These are phyloP conservation scores for Saccostrea glomerata DNA, from an alignment of 1,140 invertebrate species.

Conservation along the genomic window DNA sequence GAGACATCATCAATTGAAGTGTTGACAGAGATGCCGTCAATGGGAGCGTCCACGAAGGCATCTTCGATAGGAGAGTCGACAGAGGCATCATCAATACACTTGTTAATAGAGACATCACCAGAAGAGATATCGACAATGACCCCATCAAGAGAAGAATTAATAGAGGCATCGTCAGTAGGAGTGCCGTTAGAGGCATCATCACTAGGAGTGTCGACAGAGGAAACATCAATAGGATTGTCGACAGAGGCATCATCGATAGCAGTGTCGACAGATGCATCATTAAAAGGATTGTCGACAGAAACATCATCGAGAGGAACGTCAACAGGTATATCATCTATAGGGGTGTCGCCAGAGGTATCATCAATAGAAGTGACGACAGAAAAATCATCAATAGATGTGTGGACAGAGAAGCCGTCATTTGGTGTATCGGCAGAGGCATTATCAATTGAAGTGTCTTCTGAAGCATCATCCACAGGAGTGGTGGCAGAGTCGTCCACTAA, in stretches of 20 bases:
- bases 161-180: background rate
- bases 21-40: background rate
- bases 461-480: too few relatives aligned
- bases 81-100: background rate
- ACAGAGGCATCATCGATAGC: background rate
- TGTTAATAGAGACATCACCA: background rate
- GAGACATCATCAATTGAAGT: background rate
- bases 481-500: too few relatives aligned
- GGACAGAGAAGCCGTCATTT: too few relatives aligned
- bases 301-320: background rate
- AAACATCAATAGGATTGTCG: background rate
- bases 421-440: too few relatives aligned
- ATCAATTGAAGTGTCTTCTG: too few relatives aligned
- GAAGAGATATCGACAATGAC: too few relatives aligned
- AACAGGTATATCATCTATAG: background rate
- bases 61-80: background rate
- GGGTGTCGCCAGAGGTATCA: too few relatives aligned
- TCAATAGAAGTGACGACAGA: too few relatives aligned
- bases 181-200: background rate
- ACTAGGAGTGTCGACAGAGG: background rate
- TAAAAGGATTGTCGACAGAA: background rate
- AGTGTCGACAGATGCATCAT: background rate
- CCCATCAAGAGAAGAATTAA: too few relatives aligned
- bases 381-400: too few relatives aligned
- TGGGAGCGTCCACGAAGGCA: background rate